Evolutionary conservation across 2,797 vertebrate genomes (phyloP).

Genomic region (Chaetodon trifasciatus): DNA sequence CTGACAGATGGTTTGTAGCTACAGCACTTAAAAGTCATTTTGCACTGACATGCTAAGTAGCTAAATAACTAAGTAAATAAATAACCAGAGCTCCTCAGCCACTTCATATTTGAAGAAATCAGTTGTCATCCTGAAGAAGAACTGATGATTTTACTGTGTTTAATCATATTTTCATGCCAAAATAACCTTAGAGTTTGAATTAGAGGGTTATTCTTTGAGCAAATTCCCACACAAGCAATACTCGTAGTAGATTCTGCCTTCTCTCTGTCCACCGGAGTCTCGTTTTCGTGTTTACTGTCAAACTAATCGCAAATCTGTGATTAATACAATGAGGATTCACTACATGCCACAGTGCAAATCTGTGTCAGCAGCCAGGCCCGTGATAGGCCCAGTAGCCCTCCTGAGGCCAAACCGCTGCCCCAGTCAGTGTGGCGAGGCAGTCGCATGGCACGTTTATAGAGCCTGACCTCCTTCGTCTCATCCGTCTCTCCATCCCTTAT

Average conservation of each 20-base stretch:
- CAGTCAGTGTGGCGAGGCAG: slow-evolving; percentile 51
- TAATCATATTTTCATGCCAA: neutral
- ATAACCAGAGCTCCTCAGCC: neutral
- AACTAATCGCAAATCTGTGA: slow-evolving; percentile 43
- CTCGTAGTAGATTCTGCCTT: neutral
- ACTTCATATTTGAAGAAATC: neutral
- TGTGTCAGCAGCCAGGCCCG: slow-evolving; percentile 51
- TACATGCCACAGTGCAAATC: slow-evolving; percentile 30
- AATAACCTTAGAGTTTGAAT: neutral
- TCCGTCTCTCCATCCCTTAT: slow-evolving; percentile 45
- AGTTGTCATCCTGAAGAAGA: neutral
- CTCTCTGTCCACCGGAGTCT: neutral
- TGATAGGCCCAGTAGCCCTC: slow-evolving; percentile 30
- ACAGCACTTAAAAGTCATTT: neutral
- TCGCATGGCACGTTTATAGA: slow-evolving; percentile 60
- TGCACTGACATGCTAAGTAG: neutral
- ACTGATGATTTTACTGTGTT: neutral
- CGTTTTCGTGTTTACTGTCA: slow-evolving; percentile 39
- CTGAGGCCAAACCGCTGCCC: slow-evolving; percentile 35
- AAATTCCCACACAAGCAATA: neutral
- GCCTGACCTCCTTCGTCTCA: slow-evolving; percentile 60
- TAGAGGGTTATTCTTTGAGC: neutral
- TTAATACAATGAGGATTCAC: slow-evolving; percentile 25
- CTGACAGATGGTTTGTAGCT: too few species aligned
- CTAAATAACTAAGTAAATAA: neutral